Evolutionary conservation across 2,888 invertebrate genomes (phyloP).

Genomic region (Blastobasis adustella): DNA sequence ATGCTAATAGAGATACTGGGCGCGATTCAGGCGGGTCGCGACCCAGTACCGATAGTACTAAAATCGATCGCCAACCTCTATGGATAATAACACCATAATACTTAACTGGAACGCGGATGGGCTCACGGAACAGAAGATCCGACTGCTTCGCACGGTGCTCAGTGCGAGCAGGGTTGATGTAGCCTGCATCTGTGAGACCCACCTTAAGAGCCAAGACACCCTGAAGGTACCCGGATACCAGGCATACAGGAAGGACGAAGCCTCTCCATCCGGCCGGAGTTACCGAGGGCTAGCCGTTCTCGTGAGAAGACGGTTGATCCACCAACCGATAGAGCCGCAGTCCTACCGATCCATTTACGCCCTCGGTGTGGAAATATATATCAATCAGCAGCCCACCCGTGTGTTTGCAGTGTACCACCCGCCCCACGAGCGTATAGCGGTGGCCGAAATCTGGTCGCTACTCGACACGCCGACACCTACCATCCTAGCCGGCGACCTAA

Average conservation of each 20-base stretch:
- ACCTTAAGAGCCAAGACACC: background rate
- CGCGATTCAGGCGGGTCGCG: no score
- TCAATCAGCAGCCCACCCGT: background rate
- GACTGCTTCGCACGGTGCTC: constrained; percentile 1
- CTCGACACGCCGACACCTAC: background rate
- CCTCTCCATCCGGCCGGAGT: background rate
- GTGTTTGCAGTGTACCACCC: constrained; percentile 11
- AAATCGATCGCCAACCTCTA: no score
- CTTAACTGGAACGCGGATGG: constrained; percentile 1
- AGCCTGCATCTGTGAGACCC: background rate
- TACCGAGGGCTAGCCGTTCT: constrained; percentile 9
- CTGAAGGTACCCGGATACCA: background rate
- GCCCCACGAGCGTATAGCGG: background rate
- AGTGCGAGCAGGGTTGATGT: background rate
- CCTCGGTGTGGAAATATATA: constrained; percentile 5
- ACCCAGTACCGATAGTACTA: no score
- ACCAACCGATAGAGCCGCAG: constrained; percentile 5
- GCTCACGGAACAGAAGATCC: background rate
- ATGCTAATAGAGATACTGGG: no score
- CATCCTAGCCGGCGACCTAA: constrained; percentile 8
- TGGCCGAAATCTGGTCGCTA: background rate
- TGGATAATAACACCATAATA: no score
- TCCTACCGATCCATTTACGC: background rate
- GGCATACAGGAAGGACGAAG: background rate
- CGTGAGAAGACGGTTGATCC: constrained; percentile 4